These are phyloP conservation scores for Ammodytes marinus DNA, from an alignment of 2,113 vertebrate species.

Conservation along the genomic window DNA sequence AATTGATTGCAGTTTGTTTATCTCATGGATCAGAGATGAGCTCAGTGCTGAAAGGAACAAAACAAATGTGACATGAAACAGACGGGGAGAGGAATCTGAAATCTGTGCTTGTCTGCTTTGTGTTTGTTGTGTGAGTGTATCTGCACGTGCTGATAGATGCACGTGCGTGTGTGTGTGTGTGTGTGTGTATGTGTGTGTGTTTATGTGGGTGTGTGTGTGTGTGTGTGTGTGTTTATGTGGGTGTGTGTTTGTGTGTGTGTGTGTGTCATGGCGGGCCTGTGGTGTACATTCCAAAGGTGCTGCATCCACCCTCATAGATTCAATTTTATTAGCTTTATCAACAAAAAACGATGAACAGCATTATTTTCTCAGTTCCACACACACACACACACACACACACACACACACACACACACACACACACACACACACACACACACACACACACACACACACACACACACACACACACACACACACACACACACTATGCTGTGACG, in stretches of 20 bases:
- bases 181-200: neutral
- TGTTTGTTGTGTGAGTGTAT: conserved; percentile 31
- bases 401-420: no score
- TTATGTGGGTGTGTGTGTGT: neutral
- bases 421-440: no score
- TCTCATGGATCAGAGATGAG: neutral
- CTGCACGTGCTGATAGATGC: conserved; percentile 22
- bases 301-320: neutral
- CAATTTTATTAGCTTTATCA: conserved; percentile 62
- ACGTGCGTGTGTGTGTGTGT: neutral
- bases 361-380: conserved; percentile 6
- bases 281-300: conserved; percentile 8
- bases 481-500: conserved; percentile 36
- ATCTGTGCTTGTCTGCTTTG: neutral
- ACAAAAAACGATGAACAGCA: neutral
- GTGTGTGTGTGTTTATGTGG: neutral
- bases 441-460: no score
- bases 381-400: no score
- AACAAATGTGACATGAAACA: neutral
- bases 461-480: no score
- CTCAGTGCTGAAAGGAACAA: neutral
- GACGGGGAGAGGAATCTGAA: neutral
- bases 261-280: conserved; percentile 22
- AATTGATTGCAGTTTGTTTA: neutral
- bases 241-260: neutral